Conservation (phyloP, 2,888 invertebrate species). For the Ennomos quercinarius region DNA sequence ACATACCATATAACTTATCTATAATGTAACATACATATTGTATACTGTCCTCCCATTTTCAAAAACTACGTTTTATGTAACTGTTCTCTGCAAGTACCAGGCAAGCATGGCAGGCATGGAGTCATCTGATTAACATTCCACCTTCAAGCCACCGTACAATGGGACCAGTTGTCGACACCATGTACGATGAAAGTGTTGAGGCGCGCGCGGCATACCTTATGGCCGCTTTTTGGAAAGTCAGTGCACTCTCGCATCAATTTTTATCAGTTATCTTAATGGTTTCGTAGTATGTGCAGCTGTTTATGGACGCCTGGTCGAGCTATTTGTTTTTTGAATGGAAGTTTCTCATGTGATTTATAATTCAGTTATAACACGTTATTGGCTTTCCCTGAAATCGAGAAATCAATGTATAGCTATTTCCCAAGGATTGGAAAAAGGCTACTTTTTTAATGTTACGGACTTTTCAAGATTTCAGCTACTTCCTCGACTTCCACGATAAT, state of each 20-base stretch:
- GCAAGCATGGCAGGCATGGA: constrained; percentile 32
- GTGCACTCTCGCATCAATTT: constrained; percentile 26
- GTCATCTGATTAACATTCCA: constrained; percentile 42
- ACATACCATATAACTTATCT: no score
- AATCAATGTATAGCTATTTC: no score
- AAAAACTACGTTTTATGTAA: constrained; percentile 21
- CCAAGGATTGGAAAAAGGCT: no score
- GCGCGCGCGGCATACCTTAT: constrained; percentile 36
- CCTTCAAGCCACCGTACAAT: constrained; percentile 36
- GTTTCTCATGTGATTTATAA: not conserved
- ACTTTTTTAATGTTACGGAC: no score
- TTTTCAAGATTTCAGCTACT: no score
- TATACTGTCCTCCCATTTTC: no score
- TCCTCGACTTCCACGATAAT: no score
- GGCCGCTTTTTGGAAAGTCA: constrained; percentile 35
- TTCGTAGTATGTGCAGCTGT: constrained; percentile 20
- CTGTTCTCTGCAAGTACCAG: constrained; percentile 20
- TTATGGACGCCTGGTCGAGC: constrained; percentile 20
- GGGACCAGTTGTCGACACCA: constrained; percentile 33
- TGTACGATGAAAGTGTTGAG: constrained; percentile 38
- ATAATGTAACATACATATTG: no score
- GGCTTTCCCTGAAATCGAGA: no score
- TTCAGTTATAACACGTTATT: no score
- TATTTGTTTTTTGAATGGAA: constrained; percentile 7
- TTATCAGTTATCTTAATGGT: constrained; percentile 35